A percentile compares a stretch with the other conserved stretches of the same genome.
Conservation (phyloP, 2,888 invertebrate genomes). For the Mycalesis mineus region DNA sequence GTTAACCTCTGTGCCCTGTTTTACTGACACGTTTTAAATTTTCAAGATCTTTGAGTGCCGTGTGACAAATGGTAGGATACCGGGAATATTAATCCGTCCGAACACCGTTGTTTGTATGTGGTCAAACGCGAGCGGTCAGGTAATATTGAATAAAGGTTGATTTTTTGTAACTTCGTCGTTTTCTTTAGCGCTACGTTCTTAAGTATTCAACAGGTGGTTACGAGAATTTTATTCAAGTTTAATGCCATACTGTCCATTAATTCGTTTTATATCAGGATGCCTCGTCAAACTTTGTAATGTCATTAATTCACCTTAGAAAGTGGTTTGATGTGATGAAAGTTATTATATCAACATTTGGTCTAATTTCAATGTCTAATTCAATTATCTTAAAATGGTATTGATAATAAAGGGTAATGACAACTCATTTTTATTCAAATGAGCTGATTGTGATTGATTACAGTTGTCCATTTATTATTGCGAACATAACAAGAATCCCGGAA, state of each 20-base stretch:
- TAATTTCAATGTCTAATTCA: background rate
- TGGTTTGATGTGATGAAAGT: background rate
- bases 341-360: background rate
- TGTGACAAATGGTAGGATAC: slow-evolving; percentile 51
- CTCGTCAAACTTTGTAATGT: background rate
- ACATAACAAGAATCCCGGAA: background rate
- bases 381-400: too few relatives aligned
- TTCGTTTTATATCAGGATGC: background rate
- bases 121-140: slow-evolving; percentile 46
- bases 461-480: background rate
- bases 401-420: too few relatives aligned
- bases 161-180: slow-evolving; percentile 9
- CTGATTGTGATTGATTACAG: too few relatives aligned
- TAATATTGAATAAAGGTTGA: slow-evolving; percentile 33
- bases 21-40: slow-evolving; percentile 52
- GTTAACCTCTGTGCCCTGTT: slow-evolving; percentile 51
- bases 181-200: slow-evolving; percentile 7
- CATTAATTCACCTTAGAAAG: slow-evolving; percentile 1
- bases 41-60: slow-evolving; percentile 43
- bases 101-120: slow-evolving; percentile 46
- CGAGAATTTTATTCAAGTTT: slow-evolving; percentile 12
- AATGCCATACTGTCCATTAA: background rate
- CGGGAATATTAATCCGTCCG: slow-evolving; percentile 38
- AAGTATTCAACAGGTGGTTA: slow-evolving; percentile 18
- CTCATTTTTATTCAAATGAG: too few relatives aligned